Percentiles rank a stretch among this genome's conserved stretches.
Conservation (phyloP, 2,888 invertebrate genomes). For the Argyra leucocephala region DNA sequence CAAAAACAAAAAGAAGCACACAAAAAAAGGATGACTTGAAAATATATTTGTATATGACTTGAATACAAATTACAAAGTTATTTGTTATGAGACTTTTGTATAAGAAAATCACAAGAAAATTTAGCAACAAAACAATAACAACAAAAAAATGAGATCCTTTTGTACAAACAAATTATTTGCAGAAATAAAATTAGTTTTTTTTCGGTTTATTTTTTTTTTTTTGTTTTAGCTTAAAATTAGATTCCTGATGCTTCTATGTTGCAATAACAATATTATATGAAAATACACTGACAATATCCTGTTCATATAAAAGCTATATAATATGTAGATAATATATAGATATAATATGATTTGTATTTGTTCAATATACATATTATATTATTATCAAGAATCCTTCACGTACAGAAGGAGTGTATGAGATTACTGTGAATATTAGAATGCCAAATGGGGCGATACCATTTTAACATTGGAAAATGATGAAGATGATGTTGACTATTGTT, state of each 20-base stretch:
- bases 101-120: too few species aligned
- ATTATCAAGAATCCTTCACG: too few species aligned
- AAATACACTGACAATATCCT: background rate
- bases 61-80: constrained; percentile 3
- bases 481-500: too few species aligned
- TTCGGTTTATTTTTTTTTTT: background rate
- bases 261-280: background rate
- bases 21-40: background rate
- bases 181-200: background rate
- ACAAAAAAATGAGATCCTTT: background rate
- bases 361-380: too few species aligned
- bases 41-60: background rate
- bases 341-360: too few species aligned
- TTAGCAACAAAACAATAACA: background rate
- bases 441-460: too few species aligned
- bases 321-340: background rate
- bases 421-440: too few species aligned
- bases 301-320: too few species aligned
- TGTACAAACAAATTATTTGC: constrained; percentile 6
- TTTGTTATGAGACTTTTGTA: background rate
- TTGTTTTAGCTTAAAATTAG: background rate
- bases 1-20: background rate
- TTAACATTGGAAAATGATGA: too few species aligned
- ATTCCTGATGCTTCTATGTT: background rate
- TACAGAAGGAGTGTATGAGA: too few species aligned